Evolutionary conservation across 2,113 vertebrate species (phyloP).

Genomic region (Geococcyx californianus): DNA sequence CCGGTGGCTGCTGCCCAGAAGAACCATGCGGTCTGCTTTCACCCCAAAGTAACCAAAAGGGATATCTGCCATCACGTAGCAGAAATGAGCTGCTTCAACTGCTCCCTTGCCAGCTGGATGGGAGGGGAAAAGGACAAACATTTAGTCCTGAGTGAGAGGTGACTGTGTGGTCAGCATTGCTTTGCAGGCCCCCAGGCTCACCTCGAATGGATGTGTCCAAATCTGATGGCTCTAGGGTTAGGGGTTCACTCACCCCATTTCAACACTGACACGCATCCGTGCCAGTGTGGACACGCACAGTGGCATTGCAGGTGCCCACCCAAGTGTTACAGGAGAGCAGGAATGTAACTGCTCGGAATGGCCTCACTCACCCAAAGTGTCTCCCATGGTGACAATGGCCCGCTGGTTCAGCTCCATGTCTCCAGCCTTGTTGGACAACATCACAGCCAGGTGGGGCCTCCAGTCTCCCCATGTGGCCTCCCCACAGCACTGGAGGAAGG

Average conservation of each 20-base stretch:
- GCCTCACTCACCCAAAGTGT: constrained; percentile 82
- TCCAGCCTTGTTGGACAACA: constrained; percentile 86
- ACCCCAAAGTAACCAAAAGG: constrained; percentile 81
- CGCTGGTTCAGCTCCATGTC: constrained; percentile 74
- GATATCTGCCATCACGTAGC: constrained; percentile 83
- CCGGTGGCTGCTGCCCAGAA: constrained; percentile 88
- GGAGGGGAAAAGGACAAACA: neutral
- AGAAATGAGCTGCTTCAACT: constrained; percentile 87
- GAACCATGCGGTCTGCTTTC: constrained; percentile 79
- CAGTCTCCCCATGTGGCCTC: constrained; percentile 88
- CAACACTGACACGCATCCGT: accelerated
- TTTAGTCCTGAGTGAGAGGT: neutral
- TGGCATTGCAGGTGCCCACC: neutral
- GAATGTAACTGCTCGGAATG: neutral
- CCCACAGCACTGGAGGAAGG: constrained; percentile 78
- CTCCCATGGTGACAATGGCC: constrained; percentile 85
- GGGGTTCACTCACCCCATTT: neutral
- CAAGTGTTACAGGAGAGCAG: accelerated
- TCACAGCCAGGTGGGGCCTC: constrained; percentile 89
- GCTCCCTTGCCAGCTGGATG: constrained; percentile 83
- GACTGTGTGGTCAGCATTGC: neutral
- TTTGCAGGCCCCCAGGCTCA: neutral
- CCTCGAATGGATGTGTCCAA: neutral
- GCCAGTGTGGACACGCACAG: accelerated
- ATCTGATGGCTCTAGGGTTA: accelerated